These are phyloP conservation scores for Otis tarda DNA, from an alignment of 2,113 vertebrate species.

Conservation along the genomic window DNA sequence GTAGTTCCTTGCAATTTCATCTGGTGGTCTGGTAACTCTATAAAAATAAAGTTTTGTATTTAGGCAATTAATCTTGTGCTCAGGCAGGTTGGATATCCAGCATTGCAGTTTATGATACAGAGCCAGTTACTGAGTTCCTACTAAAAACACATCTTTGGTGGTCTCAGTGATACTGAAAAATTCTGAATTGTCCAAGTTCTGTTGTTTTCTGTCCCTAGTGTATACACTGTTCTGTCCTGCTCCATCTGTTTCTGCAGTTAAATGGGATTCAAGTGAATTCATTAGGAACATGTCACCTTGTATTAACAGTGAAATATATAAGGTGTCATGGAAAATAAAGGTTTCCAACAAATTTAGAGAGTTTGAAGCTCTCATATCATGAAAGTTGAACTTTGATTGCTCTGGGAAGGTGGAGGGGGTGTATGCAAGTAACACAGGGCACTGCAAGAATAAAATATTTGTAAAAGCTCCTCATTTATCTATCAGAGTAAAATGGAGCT, in stretches of 20 bases:
- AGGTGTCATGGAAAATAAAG: neutral
- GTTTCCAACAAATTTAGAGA: neutral
- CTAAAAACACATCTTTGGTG: neutral
- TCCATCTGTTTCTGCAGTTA: constrained; percentile 13
- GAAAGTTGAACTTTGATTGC: neutral
- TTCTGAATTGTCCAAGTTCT: neutral
- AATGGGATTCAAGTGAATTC: constrained; percentile 27
- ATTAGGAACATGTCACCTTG: neutral
- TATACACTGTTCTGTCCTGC: neutral
- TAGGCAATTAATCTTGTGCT: neutral
- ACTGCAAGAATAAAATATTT: neutral
- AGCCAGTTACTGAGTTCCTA: neutral
- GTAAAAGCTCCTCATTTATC: neutral
- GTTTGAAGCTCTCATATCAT: neutral
- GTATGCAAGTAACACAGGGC: neutral
- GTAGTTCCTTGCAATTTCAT: neutral
- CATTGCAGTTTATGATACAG: neutral
- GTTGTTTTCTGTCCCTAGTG: neutral
- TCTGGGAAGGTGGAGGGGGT: neutral
- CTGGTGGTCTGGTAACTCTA: neutral
- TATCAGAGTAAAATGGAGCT: neutral
- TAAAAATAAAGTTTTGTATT: neutral
- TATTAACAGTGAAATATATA: constrained; percentile 9
- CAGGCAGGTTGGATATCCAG: neutral
- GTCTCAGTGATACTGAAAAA: neutral